These are phyloP conservation scores for Bothrops jararaca DNA, from an alignment of 2,113 vertebrate genomes.

Conservation along the genomic window DNA sequence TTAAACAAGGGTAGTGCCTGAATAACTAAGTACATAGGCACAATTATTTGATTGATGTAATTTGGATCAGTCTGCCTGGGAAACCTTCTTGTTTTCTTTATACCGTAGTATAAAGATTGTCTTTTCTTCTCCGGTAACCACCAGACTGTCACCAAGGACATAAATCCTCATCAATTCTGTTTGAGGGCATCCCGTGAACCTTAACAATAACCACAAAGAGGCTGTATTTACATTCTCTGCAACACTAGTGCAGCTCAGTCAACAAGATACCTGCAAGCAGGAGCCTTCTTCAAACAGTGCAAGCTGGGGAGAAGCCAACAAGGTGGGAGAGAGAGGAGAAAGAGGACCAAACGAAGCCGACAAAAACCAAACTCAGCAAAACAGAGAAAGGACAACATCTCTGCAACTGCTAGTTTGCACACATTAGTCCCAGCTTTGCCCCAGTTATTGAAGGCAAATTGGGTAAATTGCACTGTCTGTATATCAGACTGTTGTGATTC, in stretches of 20 bases:
- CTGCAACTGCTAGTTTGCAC: not conserved
- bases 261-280: conserved; percentile 49
- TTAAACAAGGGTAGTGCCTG: not conserved
- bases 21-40: not conserved
- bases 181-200: conserved; percentile 45
- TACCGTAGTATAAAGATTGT: not conserved
- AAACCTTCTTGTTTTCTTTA: too few relatives aligned
- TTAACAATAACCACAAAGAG: conserved; percentile 35
- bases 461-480: not conserved
- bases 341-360: not conserved
- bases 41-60: not conserved
- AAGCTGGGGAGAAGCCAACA: not conserved
- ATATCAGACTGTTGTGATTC: not conserved
- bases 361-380: not conserved
- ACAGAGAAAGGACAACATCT: not conserved
- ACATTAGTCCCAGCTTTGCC: not conserved
- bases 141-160: conserved; percentile 46
- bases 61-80: not conserved
- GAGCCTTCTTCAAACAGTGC: conserved; percentile 7
- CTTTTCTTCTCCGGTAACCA: conserved; percentile 7
- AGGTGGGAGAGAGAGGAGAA: not conserved
- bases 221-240: conserved; percentile 56
- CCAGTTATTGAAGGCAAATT: not conserved
- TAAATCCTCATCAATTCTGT: conserved; percentile 41
- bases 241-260: conserved; percentile 58